Evolutionary conservation across 1,140 invertebrate genomes (phyloP).

Genomic region (Cherax quadricarinatus): DNA sequence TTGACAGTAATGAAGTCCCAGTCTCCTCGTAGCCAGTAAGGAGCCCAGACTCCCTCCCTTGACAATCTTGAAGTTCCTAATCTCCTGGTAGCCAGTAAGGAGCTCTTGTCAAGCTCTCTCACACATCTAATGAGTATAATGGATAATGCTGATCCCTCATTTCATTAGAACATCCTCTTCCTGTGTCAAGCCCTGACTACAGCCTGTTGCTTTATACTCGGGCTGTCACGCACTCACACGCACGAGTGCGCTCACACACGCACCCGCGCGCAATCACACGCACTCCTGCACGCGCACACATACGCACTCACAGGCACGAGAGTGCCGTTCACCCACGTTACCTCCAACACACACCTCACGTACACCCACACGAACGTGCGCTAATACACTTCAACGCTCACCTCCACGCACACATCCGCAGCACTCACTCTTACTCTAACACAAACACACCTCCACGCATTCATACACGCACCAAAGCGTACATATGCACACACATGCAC

Average conservation of each 20-base stretch:
- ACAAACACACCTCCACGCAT: too few relatives aligned
- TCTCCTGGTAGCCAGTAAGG: background rate
- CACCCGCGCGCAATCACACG: background rate
- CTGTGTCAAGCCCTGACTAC: background rate
- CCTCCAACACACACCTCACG: too few relatives aligned
- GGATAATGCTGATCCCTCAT: conserved; percentile 7
- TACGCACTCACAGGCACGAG: conserved; percentile 2
- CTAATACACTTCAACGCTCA: too few relatives aligned
- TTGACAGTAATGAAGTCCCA: too few relatives aligned
- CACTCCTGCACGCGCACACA: background rate
- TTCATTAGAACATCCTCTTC: background rate
- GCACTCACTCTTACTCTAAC: too few relatives aligned
- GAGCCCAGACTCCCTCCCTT: too few relatives aligned
- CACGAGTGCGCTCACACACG: background rate
- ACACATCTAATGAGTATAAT: conserved; percentile 15
- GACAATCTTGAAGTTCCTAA: too few relatives aligned
- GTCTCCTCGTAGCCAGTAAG: too few relatives aligned
- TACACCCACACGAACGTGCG: too few relatives aligned
- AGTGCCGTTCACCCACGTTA: too few relatives aligned
- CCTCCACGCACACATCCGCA: too few relatives aligned
- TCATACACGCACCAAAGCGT: background rate
- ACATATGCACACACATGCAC: too few relatives aligned
- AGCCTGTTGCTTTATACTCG: background rate
- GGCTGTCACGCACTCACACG: conserved; percentile 3
- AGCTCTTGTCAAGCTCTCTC: background rate